Percentiles rank a stretch among this genome's conserved stretches.
Evolutionary conservation across 2,113 vertebrate genomes (phyloP).

Genomic region (Nothoprocta perdicaria): DNA sequence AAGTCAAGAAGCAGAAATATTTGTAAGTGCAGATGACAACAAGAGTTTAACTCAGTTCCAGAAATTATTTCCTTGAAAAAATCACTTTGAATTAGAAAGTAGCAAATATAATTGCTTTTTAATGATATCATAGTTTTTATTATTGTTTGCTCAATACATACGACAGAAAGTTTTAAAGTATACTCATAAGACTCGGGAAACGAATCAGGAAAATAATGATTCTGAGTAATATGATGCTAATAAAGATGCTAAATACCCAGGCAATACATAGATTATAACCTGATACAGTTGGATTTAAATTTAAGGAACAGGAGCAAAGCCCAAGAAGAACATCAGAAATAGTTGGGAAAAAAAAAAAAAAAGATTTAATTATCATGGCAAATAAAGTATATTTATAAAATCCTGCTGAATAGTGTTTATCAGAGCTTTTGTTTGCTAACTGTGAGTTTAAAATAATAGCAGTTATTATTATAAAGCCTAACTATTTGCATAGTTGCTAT

Average conservation of each 20-base stretch:
- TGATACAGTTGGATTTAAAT: background rate
- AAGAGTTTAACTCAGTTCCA: rapidly evolving
- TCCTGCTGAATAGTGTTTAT: background rate
- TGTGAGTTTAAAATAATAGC: background rate
- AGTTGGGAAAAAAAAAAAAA: background rate
- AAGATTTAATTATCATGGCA: background rate
- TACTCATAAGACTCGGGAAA: background rate
- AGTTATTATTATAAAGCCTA: background rate
- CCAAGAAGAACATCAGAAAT: background rate
- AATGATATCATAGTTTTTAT: background rate
- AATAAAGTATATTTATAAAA: background rate
- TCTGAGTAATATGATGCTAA: background rate
- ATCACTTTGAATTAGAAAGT: background rate
- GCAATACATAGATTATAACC: background rate
- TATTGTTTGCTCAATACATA: background rate
- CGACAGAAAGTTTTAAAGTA: background rate
- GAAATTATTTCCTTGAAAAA: background rate
- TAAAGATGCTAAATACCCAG: background rate
- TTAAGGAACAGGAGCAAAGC: background rate
- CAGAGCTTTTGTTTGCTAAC: background rate
- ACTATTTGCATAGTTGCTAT: background rate
- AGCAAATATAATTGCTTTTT: background rate
- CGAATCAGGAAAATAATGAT: background rate
- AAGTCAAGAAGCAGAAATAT: background rate
- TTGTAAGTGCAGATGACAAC: background rate